phyloP scores from a whole-genome alignment of 2,113 vertebrate genomes.

The Asarcornis scutulata region DNA sequence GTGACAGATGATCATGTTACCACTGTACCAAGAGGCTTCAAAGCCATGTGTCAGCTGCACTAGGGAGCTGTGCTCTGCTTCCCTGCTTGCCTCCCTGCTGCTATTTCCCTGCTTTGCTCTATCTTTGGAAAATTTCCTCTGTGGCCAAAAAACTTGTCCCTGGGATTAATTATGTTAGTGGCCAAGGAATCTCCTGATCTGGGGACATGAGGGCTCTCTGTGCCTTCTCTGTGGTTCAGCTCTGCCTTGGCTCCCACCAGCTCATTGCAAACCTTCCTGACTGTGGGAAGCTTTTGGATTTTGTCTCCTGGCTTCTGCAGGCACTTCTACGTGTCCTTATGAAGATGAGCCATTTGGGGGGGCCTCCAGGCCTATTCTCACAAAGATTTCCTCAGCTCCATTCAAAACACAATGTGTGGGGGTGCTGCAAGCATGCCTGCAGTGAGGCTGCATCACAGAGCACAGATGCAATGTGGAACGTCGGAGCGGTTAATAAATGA shows the following conservation, averaged over 20 bases:
- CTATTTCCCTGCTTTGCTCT: not conserved
- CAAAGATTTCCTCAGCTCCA: not conserved
- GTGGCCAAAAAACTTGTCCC: not conserved
- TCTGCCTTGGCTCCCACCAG: not conserved
- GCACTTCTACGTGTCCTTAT: not conserved
- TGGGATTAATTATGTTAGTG: not conserved
- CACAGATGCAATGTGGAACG: not conserved
- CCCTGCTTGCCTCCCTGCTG: not conserved
- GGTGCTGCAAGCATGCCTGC: not conserved
- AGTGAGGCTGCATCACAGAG: not conserved
- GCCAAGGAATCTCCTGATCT: not conserved
- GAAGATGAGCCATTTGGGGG: not conserved
- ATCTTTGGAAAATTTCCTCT: not conserved
- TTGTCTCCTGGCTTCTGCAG: not conserved
- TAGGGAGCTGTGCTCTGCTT: not conserved
- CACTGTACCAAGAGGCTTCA: not conserved
- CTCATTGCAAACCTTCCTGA: not conserved
- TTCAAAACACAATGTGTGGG: rapidly evolving
- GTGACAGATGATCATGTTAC: not conserved
- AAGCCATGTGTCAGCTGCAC: not conserved
- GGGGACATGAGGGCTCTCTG: not conserved
- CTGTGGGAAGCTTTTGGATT: not conserved
- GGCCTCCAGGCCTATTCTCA: not conserved
- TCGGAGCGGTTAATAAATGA: slow-evolving; percentile 14
- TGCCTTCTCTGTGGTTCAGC: not conserved